phyloP scores from a whole-genome alignment of 2,888 invertebrate genomes.

The Nebria salina region DNA sequence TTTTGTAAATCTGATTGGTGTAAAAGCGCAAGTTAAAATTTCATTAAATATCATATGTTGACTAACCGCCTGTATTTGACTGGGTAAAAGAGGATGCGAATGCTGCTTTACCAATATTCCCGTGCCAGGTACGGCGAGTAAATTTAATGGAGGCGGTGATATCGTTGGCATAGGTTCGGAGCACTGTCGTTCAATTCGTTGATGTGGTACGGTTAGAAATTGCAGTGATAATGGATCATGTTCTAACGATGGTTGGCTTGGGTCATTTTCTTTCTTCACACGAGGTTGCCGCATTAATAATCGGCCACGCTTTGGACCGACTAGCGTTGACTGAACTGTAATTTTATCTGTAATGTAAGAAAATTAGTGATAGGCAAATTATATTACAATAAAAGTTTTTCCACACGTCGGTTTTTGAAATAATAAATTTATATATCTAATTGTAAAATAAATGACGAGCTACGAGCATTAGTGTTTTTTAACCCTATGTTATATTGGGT shows the following conservation, averaged over 20 bases:
- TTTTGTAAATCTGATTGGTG: too few relatives aligned
- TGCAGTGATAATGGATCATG: constrained; percentile 59
- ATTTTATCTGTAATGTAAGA: constrained; percentile 47
- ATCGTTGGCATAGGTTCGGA: constrained; percentile 70
- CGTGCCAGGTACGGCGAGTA: constrained; percentile 69
- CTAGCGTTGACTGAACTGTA: constrained; percentile 50
- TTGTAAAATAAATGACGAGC: too few relatives aligned
- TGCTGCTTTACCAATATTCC: constrained; percentile 72
- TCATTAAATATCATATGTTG: constrained; percentile 17
- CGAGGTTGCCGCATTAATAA: constrained; percentile 74
- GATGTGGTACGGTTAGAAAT: constrained; percentile 63
- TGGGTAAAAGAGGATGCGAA: constrained; percentile 72
- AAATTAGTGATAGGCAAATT: not conserved
- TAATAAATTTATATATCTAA: too few relatives aligned
- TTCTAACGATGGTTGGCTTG: constrained; percentile 61
- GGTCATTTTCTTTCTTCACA: constrained; percentile 72
- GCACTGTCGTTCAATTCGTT: constrained; percentile 68
- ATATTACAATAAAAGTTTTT: not conserved
- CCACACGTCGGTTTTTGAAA: too few relatives aligned
- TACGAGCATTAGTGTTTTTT: too few relatives aligned
- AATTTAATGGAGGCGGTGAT: constrained; percentile 66
- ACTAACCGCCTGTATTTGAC: constrained; percentile 62
- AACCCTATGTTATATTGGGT: too few relatives aligned
- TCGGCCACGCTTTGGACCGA: constrained; percentile 71
- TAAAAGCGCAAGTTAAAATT: too few relatives aligned